Base-by-base conservation (phyloP, 1,140 invertebrate genomes). In the Heliconius hewitsoni region DNA sequence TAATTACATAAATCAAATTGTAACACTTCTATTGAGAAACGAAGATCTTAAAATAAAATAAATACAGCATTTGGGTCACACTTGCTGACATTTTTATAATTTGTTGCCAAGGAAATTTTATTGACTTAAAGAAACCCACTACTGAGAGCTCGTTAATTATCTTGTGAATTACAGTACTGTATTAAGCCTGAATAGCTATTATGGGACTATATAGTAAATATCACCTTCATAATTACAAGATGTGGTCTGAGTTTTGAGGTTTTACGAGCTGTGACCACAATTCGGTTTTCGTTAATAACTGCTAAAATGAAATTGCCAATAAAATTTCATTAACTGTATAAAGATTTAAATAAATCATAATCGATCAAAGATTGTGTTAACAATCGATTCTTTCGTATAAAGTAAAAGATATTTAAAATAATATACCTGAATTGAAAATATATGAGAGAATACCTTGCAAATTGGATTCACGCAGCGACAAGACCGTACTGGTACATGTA, bases 251-350 rank as follows among this genome's bases (percentile, higher is more conserved):
- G 83, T 85, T 91, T 87, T 83, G 89, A 88, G 84, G 42, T 57
- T 74, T 34, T 81, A 66, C n/a, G n/a, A 76, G n/a, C 79, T 86
- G 74, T 74, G 55, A 82, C 13, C 66, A 84, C 73, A 82, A 76
- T 76, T 80, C 42, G 52, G 39, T 42, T 85, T 89, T 90, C 85
- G 85, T 89, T 82, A 81, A 85, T 85, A 84, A 82, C 70, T 77
- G 89, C 86, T 91, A 93, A 93, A 91, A 88, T 85, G 86, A 87
- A 90, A 87, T 89, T 84, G 84, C 80, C 76, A 81, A 75, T 79
- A 76, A 76, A 66, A 66, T 1, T 13, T 11, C 27, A 30, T 66
- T 66, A 66, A 66, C 55, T 27, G n/a, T 66, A 30, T 23, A 30
- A 66, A 66, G 3, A 27, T 11, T 66, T 16, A 66, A 66, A 66